phyloP scores from a whole-genome alignment of 1,140 invertebrate genomes.

The Daktulosphaira vitifoliae region DNA sequence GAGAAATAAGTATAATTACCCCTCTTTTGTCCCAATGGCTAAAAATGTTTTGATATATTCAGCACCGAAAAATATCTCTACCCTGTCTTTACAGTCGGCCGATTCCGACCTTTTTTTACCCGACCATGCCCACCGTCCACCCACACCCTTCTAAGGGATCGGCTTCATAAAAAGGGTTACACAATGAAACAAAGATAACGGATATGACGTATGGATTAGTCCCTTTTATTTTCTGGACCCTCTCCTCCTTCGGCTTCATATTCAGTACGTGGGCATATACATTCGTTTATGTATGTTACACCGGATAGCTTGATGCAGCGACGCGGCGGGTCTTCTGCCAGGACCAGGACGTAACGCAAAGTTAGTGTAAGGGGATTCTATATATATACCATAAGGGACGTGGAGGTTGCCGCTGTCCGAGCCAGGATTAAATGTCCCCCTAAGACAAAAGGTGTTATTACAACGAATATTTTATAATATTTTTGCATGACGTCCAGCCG shows the following conservation, averaged over 20 bases:
- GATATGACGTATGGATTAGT: conserved; percentile 34
- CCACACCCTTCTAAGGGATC: conserved; percentile 26
- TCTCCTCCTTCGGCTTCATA: neutral
- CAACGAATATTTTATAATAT: conserved; percentile 31
- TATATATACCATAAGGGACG: conserved; percentile 32
- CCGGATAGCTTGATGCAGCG: neutral
- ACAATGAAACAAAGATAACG: conserved; percentile 34
- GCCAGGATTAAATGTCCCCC: conserved; percentile 33
- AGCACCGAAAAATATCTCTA: conserved; percentile 33
- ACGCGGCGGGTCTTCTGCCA: neutral
- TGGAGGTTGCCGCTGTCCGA: conserved; percentile 22
- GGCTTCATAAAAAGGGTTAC: conserved; percentile 34
- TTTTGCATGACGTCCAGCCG: conserved; percentile 12
- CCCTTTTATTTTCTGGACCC: conserved; percentile 32
- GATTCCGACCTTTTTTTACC: conserved; percentile 34
- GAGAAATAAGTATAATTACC: conserved; percentile 34
- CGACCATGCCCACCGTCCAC: neutral
- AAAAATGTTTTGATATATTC: conserved; percentile 34
- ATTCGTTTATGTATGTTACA: neutral
- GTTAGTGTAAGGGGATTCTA: conserved; percentile 10
- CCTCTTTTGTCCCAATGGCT: conserved; percentile 33
- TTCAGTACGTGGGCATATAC: neutral
- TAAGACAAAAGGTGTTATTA: conserved; percentile 34
- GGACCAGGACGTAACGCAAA: too few species aligned
- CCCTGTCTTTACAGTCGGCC: conserved; percentile 33